Percentiles rank a stretch among this genome's conserved stretches.
Conservation (phyloP, 2,888 invertebrate species). For the Graphium colonna region DNA sequence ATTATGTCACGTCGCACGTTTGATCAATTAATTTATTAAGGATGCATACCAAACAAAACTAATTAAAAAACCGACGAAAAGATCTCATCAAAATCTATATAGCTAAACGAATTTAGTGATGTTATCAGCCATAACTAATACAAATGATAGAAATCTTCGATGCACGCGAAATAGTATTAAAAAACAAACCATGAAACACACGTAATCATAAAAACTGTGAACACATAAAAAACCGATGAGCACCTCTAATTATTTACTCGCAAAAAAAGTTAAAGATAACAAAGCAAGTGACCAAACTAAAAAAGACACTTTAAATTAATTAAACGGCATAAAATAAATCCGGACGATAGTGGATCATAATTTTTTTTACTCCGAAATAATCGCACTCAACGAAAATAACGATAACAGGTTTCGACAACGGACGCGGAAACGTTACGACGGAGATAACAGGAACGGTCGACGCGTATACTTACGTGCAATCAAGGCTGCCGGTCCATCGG, state of each 20-base stretch:
- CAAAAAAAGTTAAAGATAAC: not conserved
- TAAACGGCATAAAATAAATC: not conserved
- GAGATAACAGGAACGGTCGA: too few species aligned
- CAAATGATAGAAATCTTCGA: not conserved
- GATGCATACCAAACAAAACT: not conserved
- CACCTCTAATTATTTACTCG: not conserved
- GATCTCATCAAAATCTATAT: too few species aligned
- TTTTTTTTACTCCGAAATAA: not conserved
- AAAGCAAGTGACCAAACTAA: not conserved
- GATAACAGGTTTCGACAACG: conserved; percentile 22
- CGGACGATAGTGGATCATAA: not conserved
- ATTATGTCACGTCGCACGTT: conserved; percentile 5
- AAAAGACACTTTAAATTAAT: not conserved
- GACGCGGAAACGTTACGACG: conserved; percentile 16
- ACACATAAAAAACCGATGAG: not conserved
- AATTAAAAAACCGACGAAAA: not conserved
- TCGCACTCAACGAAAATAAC: conserved; percentile 22
- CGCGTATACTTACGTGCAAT: conserved; percentile 55
- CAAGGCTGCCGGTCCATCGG: conserved; percentile 54
- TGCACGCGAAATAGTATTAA: not conserved
- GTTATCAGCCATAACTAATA: too few species aligned
- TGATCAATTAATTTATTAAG: conserved; percentile 3
- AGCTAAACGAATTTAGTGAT: too few species aligned
- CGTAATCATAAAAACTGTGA: not conserved
- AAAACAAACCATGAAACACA: not conserved